Conservation (phyloP, 2,113 vertebrate species). For the Poecile atricapillus region DNA sequence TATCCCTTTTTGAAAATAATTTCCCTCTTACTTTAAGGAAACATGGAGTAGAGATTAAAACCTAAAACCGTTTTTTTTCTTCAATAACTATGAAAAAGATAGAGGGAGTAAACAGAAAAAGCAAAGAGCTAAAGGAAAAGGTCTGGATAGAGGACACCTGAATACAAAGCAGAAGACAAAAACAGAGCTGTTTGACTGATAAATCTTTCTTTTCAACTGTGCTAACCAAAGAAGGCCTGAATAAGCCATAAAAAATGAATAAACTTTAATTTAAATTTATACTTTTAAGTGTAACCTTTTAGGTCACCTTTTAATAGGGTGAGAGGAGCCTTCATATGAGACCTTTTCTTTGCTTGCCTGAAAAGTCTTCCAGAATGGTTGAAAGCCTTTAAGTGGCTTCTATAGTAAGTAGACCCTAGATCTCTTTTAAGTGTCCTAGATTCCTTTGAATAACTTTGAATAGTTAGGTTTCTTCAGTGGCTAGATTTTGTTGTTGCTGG, state of each 20-base stretch:
- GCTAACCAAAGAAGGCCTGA: background rate
- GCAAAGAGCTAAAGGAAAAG: background rate
- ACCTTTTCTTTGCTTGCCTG: background rate
- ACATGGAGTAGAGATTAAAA: background rate
- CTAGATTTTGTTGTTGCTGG: background rate
- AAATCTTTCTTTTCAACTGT: background rate
- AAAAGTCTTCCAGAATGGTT: background rate
- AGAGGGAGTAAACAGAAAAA: background rate
- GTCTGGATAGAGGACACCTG: background rate
- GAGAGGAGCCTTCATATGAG: background rate
- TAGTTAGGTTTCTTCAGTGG: background rate
- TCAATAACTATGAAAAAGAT: background rate
- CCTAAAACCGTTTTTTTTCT: background rate
- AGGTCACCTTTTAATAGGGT: background rate
- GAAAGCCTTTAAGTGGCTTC: background rate
- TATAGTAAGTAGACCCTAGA: background rate
- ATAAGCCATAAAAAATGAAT: background rate
- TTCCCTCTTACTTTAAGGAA: background rate
- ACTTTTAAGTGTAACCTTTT: background rate
- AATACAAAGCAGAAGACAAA: background rate
- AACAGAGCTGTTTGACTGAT: background rate
- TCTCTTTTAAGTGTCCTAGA: background rate
- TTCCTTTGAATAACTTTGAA: background rate
- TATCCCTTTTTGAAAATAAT: background rate
- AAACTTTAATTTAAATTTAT: background rate